Evolutionary conservation across 2,113 vertebrate species (phyloP).

Genomic region (Tupaia tana): DNA sequence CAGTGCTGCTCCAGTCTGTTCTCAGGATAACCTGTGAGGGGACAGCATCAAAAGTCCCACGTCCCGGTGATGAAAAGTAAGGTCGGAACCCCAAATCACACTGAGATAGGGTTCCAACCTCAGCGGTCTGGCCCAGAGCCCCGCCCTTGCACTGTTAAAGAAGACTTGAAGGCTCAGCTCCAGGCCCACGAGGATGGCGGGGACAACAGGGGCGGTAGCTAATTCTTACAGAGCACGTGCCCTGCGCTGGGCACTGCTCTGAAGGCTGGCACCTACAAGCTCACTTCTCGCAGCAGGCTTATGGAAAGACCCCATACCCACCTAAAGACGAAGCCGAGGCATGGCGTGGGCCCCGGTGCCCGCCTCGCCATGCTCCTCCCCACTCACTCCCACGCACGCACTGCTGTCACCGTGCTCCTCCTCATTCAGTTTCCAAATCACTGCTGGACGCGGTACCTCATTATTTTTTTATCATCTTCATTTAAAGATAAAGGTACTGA

Average conservation of each 20-base stretch:
- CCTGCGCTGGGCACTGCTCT: neutral
- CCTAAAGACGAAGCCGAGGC: neutral
- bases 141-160: neutral
- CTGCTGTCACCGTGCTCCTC: neutral
- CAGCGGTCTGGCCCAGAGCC: neutral
- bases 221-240: neutral
- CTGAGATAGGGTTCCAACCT: neutral
- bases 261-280: neutral
- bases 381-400: neutral
- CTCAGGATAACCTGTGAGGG: neutral
- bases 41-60: neutral
- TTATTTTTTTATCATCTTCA: neutral
- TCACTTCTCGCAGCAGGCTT: neutral
- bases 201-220: neutral
- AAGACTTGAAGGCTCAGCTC: neutral
- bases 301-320: neutral
- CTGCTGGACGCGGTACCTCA: neutral
- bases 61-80: constrained; percentile 11
- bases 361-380: neutral
- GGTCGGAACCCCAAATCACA: neutral
- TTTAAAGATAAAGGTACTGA: neutral
- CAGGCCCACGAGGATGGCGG: neutral
- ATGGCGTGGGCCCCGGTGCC: neutral
- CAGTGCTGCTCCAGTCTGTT: neutral
- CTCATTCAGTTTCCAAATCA: neutral